Evolutionary conservation across 2,888 invertebrate genomes (phyloP), one percentile per base, ranked within the genome.

Genomic region (Netelia inedita): DNA sequence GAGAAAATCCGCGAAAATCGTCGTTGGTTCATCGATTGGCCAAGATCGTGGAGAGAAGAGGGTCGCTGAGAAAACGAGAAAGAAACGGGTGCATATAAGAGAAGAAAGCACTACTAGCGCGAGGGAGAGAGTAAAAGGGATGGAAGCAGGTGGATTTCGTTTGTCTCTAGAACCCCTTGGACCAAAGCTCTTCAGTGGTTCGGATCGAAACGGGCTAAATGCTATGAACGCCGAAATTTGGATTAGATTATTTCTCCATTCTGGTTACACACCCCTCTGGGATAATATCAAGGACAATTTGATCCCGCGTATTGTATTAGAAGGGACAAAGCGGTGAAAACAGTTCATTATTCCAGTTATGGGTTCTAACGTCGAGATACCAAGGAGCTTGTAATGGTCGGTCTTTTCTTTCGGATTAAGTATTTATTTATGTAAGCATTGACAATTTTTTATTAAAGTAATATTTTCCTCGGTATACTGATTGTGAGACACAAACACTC

Each of bases 1-100:
- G 61, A 80, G 75, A 46, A 83, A 81, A 85, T 86, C 83, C 81
- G 68, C 59, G 76, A 83, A 86, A 85, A 81, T 83, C 72, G 82
- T 82, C 75, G 76, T 72, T 84, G 63, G 79, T 61, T 61, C 72
- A 61, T 55, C 83, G 85, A 76, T 81, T 76, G 76, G 50, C 53
- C 28, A 41, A 72, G 75, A 28, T 46, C 53, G 65, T 35, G 28
- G 14, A 23, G 9, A 21, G 35, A 21, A 23, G 41, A 66, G 23
- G 61, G 50, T 66, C 35, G 41, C 65, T 16, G 55, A 16, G 16
- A 66, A 79, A 46, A 75, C 46, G 74, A 43, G 53, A 46, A 72
- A 43, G 19, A 61, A 41, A 65, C 16, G 53, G 65, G 65, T 55
- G 72, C 63, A 79, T 21, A 50, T n/a, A 43, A 74, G 50, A 41